phyloP scores from a whole-genome alignment of 2,113 vertebrate genomes.

The Hemibagrus wyckioides region DNA sequence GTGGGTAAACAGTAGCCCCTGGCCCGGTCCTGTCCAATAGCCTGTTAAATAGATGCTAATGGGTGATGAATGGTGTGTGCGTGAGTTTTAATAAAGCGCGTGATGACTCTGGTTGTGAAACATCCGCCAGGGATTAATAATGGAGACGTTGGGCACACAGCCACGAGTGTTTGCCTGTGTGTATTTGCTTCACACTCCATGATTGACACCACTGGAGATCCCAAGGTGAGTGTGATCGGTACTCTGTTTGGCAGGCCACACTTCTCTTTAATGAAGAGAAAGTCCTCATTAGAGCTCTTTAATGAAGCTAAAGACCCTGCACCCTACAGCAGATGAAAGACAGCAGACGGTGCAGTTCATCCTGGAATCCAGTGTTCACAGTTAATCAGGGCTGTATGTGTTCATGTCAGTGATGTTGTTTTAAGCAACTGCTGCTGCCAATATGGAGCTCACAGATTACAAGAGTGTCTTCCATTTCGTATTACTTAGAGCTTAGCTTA shows the following conservation, averaged over 20 bases:
- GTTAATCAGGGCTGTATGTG: neutral
- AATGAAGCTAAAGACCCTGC: slow-evolving; percentile 33
- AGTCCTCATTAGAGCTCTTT: slow-evolving; percentile 28
- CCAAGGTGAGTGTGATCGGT: neutral
- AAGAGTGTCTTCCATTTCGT: neutral
- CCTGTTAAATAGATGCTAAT: slow-evolving; percentile 47
- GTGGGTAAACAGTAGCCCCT: slow-evolving; percentile 44
- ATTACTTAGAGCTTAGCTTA: neutral
- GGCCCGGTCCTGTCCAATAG: slow-evolving; percentile 43
- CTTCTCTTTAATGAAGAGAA: slow-evolving; percentile 26
- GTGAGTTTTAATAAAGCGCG: slow-evolving; percentile 46
- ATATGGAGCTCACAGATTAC: neutral
- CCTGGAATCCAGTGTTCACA: neutral
- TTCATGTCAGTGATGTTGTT: neutral
- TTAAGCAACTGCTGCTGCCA: neutral
- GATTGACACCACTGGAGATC: slow-evolving; percentile 31
- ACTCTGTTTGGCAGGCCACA: neutral
- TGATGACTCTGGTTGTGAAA: slow-evolving; percentile 46
- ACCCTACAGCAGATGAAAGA: neutral
- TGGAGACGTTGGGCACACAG: slow-evolving; percentile 10
- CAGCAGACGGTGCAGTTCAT: neutral
- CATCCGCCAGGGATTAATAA: slow-evolving; percentile 28
- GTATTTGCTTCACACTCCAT: slow-evolving; percentile 8
- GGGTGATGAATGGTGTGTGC: slow-evolving; percentile 46
- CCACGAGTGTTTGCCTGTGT: slow-evolving; percentile 5